Conservation (phyloP, 2,888 invertebrate genomes). For the Tolmerus cingulatus region DNA sequence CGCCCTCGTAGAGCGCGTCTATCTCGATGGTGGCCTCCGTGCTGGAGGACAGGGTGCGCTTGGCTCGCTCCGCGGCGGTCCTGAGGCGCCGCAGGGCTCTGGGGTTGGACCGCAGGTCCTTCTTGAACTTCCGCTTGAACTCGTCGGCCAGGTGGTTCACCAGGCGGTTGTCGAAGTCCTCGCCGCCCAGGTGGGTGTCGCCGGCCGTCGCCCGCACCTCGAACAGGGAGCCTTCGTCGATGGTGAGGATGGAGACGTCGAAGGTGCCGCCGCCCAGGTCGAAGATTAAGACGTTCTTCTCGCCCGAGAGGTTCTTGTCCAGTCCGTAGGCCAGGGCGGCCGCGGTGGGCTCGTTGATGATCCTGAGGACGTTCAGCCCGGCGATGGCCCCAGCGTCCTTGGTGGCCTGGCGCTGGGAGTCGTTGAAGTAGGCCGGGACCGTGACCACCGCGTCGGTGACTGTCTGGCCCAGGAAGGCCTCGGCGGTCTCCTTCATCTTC, state of each 20-base stretch:
- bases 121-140: conserved; percentile 78
- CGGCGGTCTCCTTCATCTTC: conserved; percentile 92
- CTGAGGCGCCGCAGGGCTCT: conserved; percentile 71
- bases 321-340: conserved; percentile 90
- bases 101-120: conserved; percentile 70
- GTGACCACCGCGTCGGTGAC: conserved; percentile 86
- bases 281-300: conserved; percentile 76
- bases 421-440: conserved; percentile 88
- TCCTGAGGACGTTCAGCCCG: conserved; percentile 85
- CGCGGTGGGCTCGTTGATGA: conserved; percentile 90
- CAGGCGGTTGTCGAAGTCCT: conserved; percentile 87
- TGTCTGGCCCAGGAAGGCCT: conserved; percentile 82
- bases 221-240: conserved; percentile 85
- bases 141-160: conserved; percentile 84
- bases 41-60: conserved; percentile 76
- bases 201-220: conserved; percentile 94
- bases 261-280: conserved; percentile 79
- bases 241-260: conserved; percentile 91
- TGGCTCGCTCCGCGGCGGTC: conserved; percentile 78
- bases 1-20: conserved; percentile 74
- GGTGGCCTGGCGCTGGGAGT: conserved; percentile 88
- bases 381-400: conserved; percentile 90
- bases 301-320: conserved; percentile 80
- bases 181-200: conserved; percentile 90
- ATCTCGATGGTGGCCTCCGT: conserved; percentile 77